phyloP scores from a whole-genome alignment of 2,797 vertebrate genomes.

The Atherinosoma microstoma region DNA sequence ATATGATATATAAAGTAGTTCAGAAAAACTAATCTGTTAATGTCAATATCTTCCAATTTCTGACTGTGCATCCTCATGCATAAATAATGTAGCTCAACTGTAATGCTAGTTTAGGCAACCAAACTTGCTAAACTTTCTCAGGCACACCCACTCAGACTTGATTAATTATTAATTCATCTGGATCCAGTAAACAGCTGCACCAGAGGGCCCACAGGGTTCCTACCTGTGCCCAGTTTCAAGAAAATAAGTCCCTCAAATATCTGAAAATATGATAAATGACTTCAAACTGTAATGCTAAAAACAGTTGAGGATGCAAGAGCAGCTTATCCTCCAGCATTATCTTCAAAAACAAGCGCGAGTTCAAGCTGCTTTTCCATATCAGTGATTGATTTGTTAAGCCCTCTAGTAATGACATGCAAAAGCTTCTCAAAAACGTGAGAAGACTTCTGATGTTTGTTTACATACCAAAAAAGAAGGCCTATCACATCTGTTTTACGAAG shows the following conservation, averaged over 20 bases:
- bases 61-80: not conserved
- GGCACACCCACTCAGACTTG: not conserved
- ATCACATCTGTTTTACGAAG: not conserved
- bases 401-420: conserved; percentile 38
- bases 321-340: conserved; percentile 55
- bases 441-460: conserved; percentile 38
- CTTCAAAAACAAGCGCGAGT: conserved; percentile 48
- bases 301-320: conserved; percentile 33
- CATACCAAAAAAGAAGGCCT: too few species aligned
- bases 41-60: not conserved
- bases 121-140: not conserved
- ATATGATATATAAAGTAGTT: too few species aligned
- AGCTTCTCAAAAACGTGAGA: conserved; percentile 24
- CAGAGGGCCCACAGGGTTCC: not conserved
- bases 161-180: conserved; percentile 23
- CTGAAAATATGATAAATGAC: conserved; percentile 36
- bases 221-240: conserved; percentile 1
- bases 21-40: not conserved
- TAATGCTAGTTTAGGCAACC: not conserved
- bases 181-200: conserved; percentile 3
- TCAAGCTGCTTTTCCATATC: conserved; percentile 55
- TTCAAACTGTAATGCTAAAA: conserved; percentile 45
- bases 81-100: not conserved
- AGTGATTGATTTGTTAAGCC: conserved; percentile 52
- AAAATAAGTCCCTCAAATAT: conserved; percentile 30